Evolutionary conservation across 2,888 invertebrate genomes (phyloP).

Genomic region (Drosophila nr. fundita): DNA sequence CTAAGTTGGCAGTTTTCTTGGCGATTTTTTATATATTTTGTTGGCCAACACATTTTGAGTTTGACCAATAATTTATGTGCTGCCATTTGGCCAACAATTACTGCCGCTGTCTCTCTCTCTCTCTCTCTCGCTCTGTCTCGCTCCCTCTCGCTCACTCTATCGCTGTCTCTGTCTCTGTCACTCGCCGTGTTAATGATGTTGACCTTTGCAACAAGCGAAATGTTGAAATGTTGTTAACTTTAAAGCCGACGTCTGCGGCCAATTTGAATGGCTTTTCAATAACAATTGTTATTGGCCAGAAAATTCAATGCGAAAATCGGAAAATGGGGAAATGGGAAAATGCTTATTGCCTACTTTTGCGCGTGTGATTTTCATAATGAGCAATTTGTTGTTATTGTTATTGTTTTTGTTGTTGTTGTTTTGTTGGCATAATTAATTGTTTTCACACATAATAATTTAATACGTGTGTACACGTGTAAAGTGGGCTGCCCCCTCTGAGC

Average conservation of each 20-base stretch:
- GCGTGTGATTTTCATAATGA: slow-evolving; percentile 74
- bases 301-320: neutral
- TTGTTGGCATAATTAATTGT: slow-evolving; percentile 82
- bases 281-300: slow-evolving; percentile 41
- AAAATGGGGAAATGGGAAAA: slow-evolving; percentile 10
- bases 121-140: slow-evolving; percentile 15
- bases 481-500: neutral
- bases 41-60: slow-evolving; percentile 59
- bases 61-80: slow-evolving; percentile 84
- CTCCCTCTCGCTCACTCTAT: neutral
- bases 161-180: neutral
- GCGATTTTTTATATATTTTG: slow-evolving; percentile 16
- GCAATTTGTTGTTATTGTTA: slow-evolving; percentile 41
- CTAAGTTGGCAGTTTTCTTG: neutral
- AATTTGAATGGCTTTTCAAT: slow-evolving; percentile 75
- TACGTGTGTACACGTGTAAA: slow-evolving; percentile 73
- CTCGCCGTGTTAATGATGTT: slow-evolving; percentile 74
- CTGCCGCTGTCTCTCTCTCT: slow-evolving; percentile 38
- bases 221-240: slow-evolving; percentile 60
- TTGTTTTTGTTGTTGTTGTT: slow-evolving; percentile 40
- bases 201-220: slow-evolving; percentile 74
- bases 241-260: slow-evolving; percentile 64
- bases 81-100: slow-evolving; percentile 83
- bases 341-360: slow-evolving; percentile 70
- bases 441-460: slow-evolving; percentile 84